Evolutionary conservation across 2,113 vertebrate species (phyloP).

Genomic region (Neopipo cinnamomea): DNA sequence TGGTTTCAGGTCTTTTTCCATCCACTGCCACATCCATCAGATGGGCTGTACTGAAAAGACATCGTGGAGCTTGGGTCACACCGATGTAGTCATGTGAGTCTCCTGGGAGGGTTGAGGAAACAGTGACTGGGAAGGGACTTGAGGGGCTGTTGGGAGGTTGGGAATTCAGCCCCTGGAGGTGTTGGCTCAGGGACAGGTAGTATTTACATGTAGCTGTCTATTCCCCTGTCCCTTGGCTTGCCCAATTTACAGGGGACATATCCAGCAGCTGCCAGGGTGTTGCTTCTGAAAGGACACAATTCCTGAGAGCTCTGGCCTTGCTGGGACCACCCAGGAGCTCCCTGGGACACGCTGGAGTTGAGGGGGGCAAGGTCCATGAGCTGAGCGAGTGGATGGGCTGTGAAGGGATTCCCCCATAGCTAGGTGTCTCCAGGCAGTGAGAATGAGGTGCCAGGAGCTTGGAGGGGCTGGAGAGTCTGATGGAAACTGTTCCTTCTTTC

Average conservation of each 20-base stretch:
- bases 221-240: neutral
- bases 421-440: neutral
- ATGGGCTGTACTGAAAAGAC: neutral
- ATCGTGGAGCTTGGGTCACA: rapidly evolving
- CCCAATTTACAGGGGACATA: neutral
- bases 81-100: rapidly evolving
- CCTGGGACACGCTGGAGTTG: rapidly evolving
- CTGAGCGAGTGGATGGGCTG: rapidly evolving
- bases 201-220: neutral
- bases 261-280: neutral
- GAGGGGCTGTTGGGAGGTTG: neutral
- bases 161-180: neutral
- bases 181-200: neutral
- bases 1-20: neutral
- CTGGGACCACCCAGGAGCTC: neutral
- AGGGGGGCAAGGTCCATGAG: rapidly evolving
- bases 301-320: neutral
- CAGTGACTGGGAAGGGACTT: neutral
- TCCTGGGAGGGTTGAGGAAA: neutral
- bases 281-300: neutral
- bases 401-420: too few species aligned
- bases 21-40: neutral
- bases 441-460: neutral
- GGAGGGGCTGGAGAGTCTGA: neutral
- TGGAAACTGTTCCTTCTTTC: neutral